Percentiles rank a stretch among this genome's conserved stretches.
Evolutionary conservation across 92 coral and sea anemone genomes (phyloP).

Genomic region (Porites cylindrica): DNA sequence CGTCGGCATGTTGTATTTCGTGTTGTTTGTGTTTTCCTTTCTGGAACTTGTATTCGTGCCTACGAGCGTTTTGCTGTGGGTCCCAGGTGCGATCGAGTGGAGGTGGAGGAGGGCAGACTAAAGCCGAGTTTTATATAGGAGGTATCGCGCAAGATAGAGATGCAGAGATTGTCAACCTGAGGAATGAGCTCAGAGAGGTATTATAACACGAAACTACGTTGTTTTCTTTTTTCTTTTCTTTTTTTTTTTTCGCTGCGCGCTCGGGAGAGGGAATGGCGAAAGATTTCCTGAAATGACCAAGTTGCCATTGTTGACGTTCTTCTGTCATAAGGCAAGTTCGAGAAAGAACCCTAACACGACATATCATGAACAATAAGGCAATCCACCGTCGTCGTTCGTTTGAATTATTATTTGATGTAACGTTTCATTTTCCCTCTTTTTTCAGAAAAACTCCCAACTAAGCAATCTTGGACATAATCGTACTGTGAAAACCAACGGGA

Average conservation of each 20-base stretch:
- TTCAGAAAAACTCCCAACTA: slow-evolving; percentile 50
- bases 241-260: neutral
- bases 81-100: slow-evolving; percentile 61
- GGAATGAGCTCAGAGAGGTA: slow-evolving; percentile 68
- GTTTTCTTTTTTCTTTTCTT: too few species aligned
- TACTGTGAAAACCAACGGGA: slow-evolving; percentile 41
- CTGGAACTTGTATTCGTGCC: slow-evolving; percentile 65
- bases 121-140: slow-evolving; percentile 79
- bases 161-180: slow-evolving; percentile 71
- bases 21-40: slow-evolving; percentile 80
- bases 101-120: slow-evolving; percentile 35
- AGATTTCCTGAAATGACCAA: too few species aligned
- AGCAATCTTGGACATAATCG: slow-evolving; percentile 33
- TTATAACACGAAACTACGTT: too few species aligned
- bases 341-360: too few species aligned
- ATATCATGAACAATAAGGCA: too few species aligned
- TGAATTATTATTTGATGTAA: too few species aligned
- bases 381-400: too few species aligned
- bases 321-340: too few species aligned
- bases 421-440: neutral
- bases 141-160: slow-evolving; percentile 82
- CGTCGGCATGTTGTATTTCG: slow-evolving; percentile 72
- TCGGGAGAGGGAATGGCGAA: too few species aligned
- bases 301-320: too few species aligned
- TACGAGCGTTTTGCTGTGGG: slow-evolving; percentile 72